Conservation (phyloP, 2,113 vertebrate genomes). For the Coptodon rendalli region DNA sequence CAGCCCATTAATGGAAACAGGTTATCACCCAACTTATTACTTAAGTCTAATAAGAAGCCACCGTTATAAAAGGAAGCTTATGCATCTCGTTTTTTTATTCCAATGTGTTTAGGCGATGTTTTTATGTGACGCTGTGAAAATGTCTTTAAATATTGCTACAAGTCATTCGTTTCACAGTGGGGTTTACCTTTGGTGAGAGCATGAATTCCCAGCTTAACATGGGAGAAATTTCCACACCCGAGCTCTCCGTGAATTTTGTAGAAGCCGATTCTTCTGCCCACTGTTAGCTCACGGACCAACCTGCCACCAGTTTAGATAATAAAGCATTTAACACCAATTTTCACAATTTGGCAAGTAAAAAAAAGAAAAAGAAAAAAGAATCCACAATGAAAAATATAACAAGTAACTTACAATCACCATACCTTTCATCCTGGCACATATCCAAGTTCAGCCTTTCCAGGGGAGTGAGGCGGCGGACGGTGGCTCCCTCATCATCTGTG, state of each 20-base stretch:
- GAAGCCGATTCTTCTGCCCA: conserved; percentile 94
- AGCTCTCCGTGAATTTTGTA: conserved; percentile 94
- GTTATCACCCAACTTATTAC: conserved; percentile 11
- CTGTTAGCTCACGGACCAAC: conserved; percentile 86
- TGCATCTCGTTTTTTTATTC: background rate
- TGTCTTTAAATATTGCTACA: background rate
- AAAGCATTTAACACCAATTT: background rate
- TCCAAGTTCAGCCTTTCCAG: conserved; percentile 89
- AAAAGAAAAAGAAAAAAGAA: too few species aligned
- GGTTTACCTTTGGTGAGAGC: conserved; percentile 90
- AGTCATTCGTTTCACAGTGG: background rate
- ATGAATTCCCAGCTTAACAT: conserved; percentile 95
- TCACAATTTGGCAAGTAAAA: background rate
- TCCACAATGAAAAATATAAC: background rate
- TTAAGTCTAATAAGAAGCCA: background rate
- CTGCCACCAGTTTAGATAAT: conserved; percentile 48
- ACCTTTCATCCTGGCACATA: conserved; percentile 87
- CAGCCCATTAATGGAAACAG: conserved; percentile 6
- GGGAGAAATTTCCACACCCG: conserved; percentile 96
- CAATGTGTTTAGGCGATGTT: background rate
- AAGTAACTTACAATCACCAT: background rate
- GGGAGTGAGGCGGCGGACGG: conserved; percentile 77
- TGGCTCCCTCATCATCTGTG: conserved; percentile 72
- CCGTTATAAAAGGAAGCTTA: background rate
- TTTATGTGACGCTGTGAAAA: background rate